Percentiles rank a stretch among this genome's conserved stretches.
Evolutionary conservation across 2,888 invertebrate genomes (phyloP).

Genomic region (Gnatocerus cornutus): DNA sequence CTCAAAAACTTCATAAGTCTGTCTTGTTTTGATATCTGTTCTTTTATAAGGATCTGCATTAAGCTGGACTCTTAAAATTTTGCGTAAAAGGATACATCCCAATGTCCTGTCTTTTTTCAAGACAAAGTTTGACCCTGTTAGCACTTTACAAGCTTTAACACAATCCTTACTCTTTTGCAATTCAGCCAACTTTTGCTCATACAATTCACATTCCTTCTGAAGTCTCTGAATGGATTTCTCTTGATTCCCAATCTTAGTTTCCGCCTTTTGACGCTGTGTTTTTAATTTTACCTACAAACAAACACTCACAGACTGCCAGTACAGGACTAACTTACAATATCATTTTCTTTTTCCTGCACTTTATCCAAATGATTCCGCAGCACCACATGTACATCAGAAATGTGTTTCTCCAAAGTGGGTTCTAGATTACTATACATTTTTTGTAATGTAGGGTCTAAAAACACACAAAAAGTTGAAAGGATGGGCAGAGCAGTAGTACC

Average conservation of each 20-base stretch:
- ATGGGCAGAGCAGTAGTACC: background rate
- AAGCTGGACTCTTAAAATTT: constrained; percentile 3
- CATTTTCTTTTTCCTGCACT: too few species aligned
- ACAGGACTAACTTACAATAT: too few species aligned
- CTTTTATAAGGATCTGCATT: constrained; percentile 12
- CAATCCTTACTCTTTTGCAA: constrained; percentile 2
- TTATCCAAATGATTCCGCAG: too few species aligned
- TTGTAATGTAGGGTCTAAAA: background rate
- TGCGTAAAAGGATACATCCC: constrained; percentile 43
- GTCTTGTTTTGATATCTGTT: constrained; percentile 7
- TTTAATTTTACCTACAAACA: background rate
- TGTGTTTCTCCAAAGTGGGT: too few species aligned
- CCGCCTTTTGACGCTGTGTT: background rate
- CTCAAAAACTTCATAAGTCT: constrained; percentile 18
- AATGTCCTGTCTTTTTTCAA: background rate
- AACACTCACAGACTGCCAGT: too few species aligned
- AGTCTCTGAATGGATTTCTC: background rate
- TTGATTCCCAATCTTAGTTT: background rate
- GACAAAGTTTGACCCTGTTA: constrained; percentile 25
- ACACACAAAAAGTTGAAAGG: background rate
- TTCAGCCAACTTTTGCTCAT: constrained; percentile 20
- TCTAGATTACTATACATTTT: background rate
- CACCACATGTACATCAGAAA: too few species aligned
- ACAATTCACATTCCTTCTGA: background rate
- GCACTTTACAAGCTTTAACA: constrained; percentile 21